Evolutionary conservation across 2,797 vertebrate species (phyloP), one percentile per base, ranked within the genome.

Genomic region (Leptatherina wallacei): DNA sequence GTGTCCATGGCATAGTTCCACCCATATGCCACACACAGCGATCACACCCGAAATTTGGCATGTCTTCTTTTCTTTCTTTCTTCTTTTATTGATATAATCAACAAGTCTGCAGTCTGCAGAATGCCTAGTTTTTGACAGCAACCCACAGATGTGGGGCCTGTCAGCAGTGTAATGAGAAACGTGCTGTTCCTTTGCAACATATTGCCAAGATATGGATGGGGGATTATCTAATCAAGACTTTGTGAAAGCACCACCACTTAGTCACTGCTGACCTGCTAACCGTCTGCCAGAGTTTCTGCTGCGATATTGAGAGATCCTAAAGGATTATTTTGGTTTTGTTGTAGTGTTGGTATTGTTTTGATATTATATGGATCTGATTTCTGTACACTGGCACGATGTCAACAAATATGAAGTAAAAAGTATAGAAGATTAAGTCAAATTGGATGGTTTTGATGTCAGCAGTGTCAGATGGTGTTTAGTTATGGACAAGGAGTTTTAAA

Each of bases 191-290:
- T 69, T 61, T 82, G 87, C 82, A 86, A 80, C 90, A 92, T 93
- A 93, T 92, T 94, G 91, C 84, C 68, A 55, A 82, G 92, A 79
- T 83, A 93, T 90, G 92, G 91, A 92, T 91, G 91, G 84, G 83
- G 90, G 93, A 92, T 90, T 87, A 91, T 91, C 91, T 92, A 90
- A 95, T 92, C 91, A 91, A 92, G 88, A 91, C 82, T 92, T 88
- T 85, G 88, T 77, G 83, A 86, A 87, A 84, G 85, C 80, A 80
- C 76, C 52, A 71, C 82, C 80, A 75, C 87, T 86, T 89, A 85
- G 80, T 91, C 90, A 89, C 77, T 52, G 67, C 89, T 93, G 92
- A 91, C 90, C 91, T 83, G 86, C 85, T 81, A 77, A 82, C 81
- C 71, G 70, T 88, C 85, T 89, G 86, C 64, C 80, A 62, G 80